phyloP scores from a whole-genome alignment of 1,140 invertebrate genomes.

The Drosophila teissieri region DNA sequence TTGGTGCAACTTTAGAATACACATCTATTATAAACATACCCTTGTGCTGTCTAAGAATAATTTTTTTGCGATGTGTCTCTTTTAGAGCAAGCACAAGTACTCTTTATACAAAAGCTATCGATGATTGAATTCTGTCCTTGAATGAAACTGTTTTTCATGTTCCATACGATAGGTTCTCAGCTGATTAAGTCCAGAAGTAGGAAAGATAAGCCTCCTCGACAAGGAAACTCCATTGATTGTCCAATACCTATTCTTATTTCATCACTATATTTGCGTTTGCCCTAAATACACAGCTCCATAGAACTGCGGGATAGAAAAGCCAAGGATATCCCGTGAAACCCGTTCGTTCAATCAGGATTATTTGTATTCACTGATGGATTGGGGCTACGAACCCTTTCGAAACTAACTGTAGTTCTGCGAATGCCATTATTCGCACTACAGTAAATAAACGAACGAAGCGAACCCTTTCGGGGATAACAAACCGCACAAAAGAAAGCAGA shows the following conservation, averaged over 20 bases:
- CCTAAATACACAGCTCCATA: conserved; percentile 17
- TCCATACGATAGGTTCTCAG: background rate
- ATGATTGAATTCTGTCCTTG: no score
- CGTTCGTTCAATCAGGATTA: conserved; percentile 35
- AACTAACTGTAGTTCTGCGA: conserved; percentile 11
- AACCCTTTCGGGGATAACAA: conserved; percentile 22
- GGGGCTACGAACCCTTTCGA: conserved; percentile 7
- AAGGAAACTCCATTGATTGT: background rate
- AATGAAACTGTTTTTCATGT: no score
- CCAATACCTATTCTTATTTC: background rate
- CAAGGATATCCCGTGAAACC: conserved; percentile 4
- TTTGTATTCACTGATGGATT: conserved; percentile 41
- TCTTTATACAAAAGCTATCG: no score
- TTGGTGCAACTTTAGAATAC: background rate
- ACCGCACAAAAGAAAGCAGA: conserved; percentile 27
- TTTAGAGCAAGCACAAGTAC: no score
- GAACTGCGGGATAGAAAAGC: conserved; percentile 5
- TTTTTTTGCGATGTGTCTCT: background rate
- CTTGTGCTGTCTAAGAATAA: background rate
- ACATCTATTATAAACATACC: background rate
- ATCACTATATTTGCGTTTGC: conserved; percentile 29
- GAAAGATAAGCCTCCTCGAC: background rate
- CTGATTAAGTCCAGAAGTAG: background rate
- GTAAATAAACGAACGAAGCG: conserved; percentile 18
- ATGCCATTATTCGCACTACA: conserved; percentile 29